Percentiles rank a stretch among this genome's conserved stretches.
These are phyloP conservation scores for Phacellophora camtschatica DNA, from an alignment of 30 jellyfish, hydroid and myxozoan species.

Conservation along the genomic window DNA sequence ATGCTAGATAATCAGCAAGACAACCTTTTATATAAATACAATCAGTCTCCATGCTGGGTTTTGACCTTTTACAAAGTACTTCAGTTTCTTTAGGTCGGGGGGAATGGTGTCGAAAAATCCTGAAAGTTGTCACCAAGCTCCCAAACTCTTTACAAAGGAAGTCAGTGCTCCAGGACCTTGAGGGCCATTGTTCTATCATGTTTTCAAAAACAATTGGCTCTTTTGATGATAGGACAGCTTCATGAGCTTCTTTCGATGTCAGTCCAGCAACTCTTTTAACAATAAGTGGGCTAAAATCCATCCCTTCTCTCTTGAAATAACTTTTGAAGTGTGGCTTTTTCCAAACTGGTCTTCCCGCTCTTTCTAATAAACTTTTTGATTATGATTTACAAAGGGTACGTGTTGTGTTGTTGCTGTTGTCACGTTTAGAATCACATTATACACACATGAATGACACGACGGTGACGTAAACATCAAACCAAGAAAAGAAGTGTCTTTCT, in stretches of 20 bases:
- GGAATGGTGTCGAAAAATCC: constrained; percentile 17
- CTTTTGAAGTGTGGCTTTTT: neutral
- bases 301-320: neutral
- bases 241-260: constrained; percentile 2
- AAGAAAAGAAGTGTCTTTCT: too few species aligned
- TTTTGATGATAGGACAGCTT: neutral
- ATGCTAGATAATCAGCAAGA: neutral
- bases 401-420: too few species aligned
- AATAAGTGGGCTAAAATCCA: neutral
- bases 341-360: too few species aligned
- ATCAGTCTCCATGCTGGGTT: constrained; percentile 18
- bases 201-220: constrained; percentile 58
- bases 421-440: too few species aligned
- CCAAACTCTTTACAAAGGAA: constrained; percentile 33
- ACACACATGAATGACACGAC: too few species aligned
- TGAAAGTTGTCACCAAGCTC: constrained; percentile 35
- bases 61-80: neutral
- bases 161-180: constrained; percentile 61
- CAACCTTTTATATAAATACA: neutral
- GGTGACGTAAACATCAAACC: too few species aligned
- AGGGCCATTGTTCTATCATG: constrained; percentile 74
- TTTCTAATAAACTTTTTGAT: too few species aligned
- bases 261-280: neutral
- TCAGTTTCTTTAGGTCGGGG: neutral
- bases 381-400: too few species aligned